phyloP scores from a whole-genome alignment of 1,140 invertebrate species.

The Conus ventricosus region DNA sequence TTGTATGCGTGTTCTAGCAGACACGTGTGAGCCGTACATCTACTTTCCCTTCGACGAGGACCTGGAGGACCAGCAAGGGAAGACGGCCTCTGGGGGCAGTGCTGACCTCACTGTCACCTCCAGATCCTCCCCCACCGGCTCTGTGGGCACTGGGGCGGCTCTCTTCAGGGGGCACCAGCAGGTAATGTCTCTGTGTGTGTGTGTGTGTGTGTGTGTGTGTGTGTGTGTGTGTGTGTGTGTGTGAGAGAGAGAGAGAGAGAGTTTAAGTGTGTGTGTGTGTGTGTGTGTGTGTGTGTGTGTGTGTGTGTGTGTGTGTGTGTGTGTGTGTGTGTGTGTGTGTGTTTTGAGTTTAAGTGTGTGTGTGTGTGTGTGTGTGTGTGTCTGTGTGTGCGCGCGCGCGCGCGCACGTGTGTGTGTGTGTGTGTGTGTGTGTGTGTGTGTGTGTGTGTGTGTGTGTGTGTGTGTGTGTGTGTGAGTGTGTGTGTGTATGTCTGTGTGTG shows the following conservation, averaged over 20 bases:
- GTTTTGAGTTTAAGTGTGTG: too few species aligned
- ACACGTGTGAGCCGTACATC: conserved; percentile 44
- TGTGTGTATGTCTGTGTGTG: too few species aligned
- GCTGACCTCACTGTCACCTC: conserved; percentile 22
- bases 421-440: too few species aligned
- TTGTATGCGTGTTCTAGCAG: background rate
- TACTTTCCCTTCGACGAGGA: conserved; percentile 46
- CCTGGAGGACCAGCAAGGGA: conserved; percentile 31
- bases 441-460: too few species aligned
- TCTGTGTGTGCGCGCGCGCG: too few species aligned
- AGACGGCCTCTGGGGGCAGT: conserved; percentile 39
- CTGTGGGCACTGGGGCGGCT: conserved; percentile 35
- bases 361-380: too few species aligned
- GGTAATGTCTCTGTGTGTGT: background rate
- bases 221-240: conserved; percentile 2
- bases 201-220: conserved; percentile 5
- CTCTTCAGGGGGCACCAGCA: conserved; percentile 39
- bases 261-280: background rate
- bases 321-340: too few species aligned
- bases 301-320: conserved; percentile 4
- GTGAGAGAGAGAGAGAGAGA: too few species aligned
- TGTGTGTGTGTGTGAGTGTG: too few species aligned
- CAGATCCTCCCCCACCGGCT: background rate
- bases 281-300: background rate
- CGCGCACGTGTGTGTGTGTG: too few species aligned